Conservation (phyloP, 2,797 vertebrate species). For the Monodelphis domestica region DNA sequence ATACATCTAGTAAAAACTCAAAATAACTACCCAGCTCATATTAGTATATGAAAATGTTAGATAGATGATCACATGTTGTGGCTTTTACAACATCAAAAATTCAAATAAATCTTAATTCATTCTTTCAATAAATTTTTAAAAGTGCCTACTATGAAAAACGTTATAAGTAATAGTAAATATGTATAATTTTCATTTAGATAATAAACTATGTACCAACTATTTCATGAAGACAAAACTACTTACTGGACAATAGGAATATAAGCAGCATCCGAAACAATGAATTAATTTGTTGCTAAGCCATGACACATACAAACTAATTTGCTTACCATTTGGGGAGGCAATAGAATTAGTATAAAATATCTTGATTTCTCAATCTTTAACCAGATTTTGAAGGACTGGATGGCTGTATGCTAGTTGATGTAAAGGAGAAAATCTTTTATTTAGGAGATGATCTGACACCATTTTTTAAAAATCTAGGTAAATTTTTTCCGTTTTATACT, state of each 20-base stretch:
- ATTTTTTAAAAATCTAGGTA: slow-evolving; percentile 28
- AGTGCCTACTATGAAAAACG: background rate
- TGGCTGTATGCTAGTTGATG: background rate
- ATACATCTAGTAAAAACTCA: background rate
- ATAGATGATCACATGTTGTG: background rate
- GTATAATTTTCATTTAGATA: background rate
- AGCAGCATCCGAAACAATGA: background rate
- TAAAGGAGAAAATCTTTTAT: slow-evolving; percentile 37
- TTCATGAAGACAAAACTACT: background rate
- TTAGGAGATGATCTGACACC: background rate
- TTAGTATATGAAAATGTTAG: background rate
- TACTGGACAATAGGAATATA: background rate
- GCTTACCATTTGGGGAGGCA: background rate
- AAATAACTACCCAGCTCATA: background rate
- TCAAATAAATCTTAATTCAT: background rate
- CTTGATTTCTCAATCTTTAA: background rate
- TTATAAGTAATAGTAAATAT: background rate
- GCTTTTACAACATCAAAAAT: background rate
- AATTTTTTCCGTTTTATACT: background rate
- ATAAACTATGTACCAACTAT: background rate
- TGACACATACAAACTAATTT: background rate
- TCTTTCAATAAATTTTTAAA: background rate
- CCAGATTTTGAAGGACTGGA: slow-evolving; percentile 23
- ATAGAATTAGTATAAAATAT: slow-evolving; percentile 6
- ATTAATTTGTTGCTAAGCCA: background rate